Base-by-base conservation (phyloP, 1,140 invertebrate species). In the Heliconius melpomene region DNA sequence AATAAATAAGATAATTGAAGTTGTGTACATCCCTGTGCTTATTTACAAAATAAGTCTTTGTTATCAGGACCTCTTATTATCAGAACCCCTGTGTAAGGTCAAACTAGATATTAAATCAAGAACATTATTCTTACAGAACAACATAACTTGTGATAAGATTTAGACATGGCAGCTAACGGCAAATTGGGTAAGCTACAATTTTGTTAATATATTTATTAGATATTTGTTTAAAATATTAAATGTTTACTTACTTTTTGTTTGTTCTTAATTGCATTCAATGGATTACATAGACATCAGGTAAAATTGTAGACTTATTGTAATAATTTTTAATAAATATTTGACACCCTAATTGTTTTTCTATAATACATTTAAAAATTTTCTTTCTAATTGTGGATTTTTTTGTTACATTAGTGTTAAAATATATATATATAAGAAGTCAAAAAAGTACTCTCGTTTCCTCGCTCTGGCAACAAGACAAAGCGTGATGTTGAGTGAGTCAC, bases 51-150 rank as follows among this genome's bases (percentile, higher is more conserved):
- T 83, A 89, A 85, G 71, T 84, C 79, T 86, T 85, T 90, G 78
- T 92, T 92, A 93, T 92, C 90, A 91, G 88, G 85, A 93, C 90
- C 90, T 91, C 90, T 6, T 89, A 86, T 81, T 92, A 93, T 92
- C 90, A 91, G 90, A 85, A 93, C 90, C 90, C 91, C 91, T 89
- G 86, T 81, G 78, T 81, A 75, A 94, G 92, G 92, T 93, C 90
- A 90, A 87, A 76, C 77, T 66, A 50, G 78, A 85, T 82, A 82
- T 72, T 81, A 72, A 74, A 60, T 74, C 50, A 76, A 40, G 77
- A 75, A 76, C 76, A 81, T 77, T 78, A 54, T 20, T 78, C 79
- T 78, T 38, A 76, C 74, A 86, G 78, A 85, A 78, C 74, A 79
- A 72, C 52, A 72, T 38, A 75, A 79, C 54, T 77, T 79, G 74